Percentiles rank a stretch among this genome's conserved stretches.
Conservation (phyloP, 2,797 vertebrate genomes). For the Myotis myotis region DNA sequence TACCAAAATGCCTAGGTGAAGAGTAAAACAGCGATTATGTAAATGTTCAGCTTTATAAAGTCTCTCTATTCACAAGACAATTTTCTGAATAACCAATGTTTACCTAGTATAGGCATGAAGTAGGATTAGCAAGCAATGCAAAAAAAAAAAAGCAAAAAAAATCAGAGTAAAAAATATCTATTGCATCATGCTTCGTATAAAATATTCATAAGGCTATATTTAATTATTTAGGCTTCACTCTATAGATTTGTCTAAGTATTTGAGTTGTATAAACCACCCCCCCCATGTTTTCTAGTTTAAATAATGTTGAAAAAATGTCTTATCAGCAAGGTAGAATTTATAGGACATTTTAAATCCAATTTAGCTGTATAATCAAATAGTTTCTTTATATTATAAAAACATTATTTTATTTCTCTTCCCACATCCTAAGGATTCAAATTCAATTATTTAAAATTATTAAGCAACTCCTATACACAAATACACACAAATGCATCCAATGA, state of each 20-base stretch:
- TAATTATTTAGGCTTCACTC: not conserved
- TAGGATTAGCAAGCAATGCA: not conserved
- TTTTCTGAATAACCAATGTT: not conserved
- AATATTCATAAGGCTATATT: not conserved
- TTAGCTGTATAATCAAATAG: not conserved
- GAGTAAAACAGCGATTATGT: not conserved
- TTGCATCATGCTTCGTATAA: not conserved
- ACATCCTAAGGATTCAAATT: not conserved
- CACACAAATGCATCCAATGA: not conserved
- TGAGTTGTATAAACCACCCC: not conserved
- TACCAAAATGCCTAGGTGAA: not conserved
- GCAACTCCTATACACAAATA: not conserved
- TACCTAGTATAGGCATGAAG: not conserved
- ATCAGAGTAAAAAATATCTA: not conserved
- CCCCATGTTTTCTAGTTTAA: not conserved
- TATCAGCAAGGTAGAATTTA: not conserved
- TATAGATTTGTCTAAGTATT: not conserved
- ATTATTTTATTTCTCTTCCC: not conserved
- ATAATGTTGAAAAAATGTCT: constrained; percentile 2
- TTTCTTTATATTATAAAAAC: not conserved
- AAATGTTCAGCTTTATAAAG: not conserved
- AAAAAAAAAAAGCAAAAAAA: not conserved
- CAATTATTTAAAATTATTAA: not conserved
- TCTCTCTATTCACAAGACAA: not conserved
- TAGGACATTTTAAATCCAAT: not conserved